Evolutionary conservation across 2,797 vertebrate species (phyloP).

Genomic region (Momotus momota): DNA sequence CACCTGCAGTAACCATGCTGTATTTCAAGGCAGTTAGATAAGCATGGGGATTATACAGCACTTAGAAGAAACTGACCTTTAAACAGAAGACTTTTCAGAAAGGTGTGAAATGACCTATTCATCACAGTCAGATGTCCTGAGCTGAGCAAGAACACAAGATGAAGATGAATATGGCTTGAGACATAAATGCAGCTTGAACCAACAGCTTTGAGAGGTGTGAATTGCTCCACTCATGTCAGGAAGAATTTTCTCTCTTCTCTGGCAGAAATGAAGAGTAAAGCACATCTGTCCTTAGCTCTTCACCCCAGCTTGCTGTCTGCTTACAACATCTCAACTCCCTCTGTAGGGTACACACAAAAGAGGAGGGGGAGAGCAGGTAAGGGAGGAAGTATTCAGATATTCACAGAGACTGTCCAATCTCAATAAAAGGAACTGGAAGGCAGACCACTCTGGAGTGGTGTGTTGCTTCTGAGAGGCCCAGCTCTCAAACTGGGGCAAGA

Average conservation of each 20-base stretch:
- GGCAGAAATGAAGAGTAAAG: neutral
- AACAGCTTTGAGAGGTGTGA: neutral
- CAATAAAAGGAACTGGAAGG: neutral
- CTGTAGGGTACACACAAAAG: neutral
- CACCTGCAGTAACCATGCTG: neutral
- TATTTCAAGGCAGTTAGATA: conserved; percentile 28
- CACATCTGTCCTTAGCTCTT: neutral
- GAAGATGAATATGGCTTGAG: neutral
- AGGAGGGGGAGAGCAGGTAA: neutral
- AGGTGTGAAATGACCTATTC: conserved; percentile 20
- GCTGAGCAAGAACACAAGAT: neutral
- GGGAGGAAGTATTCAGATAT: neutral
- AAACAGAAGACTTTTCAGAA: conserved; percentile 13
- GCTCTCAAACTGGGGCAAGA: neutral
- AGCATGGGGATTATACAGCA: neutral
- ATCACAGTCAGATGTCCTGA: neutral
- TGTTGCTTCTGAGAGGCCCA: neutral
- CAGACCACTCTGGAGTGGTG: neutral
- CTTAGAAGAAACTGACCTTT: conserved; percentile 13
- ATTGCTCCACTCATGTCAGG: neutral
- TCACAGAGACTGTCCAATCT: neutral
- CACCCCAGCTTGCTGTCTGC: neutral
- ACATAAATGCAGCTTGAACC: neutral
- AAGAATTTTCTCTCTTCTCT: neutral
- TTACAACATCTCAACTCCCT: neutral